Base-by-base conservation (phyloP, 2,888 invertebrate species). In the Cheilosia soror region DNA sequence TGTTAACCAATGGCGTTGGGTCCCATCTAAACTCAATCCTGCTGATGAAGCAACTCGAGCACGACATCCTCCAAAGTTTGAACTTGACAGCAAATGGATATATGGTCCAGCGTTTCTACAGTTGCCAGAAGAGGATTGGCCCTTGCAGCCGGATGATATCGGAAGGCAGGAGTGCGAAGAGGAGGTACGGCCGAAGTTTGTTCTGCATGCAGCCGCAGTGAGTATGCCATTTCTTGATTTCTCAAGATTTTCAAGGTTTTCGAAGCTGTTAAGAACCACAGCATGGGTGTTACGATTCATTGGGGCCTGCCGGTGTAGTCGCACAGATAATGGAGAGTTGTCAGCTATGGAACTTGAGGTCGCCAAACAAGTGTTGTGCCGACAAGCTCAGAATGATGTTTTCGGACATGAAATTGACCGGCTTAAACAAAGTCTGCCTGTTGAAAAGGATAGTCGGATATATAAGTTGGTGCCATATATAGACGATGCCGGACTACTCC, bases 11-110 rank as follows among this genome's bases (percentile, higher is more conserved):
- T 80, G 78, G 82, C 33, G 33, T 37, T 81, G 77, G 37, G 51
- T 86, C 9, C 68, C 86, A 15, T 69, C 81, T 4, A 81, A 57
- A 29, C 57, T 31, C 27, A 60, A 87, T 33, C 53, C 55, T 3
- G 83, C 82, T 13, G 75, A 81, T 68, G 49, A 58, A 9, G 76
- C 79, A 4, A 87, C 80, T 1, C 79, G 68, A 78, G 68, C 25
- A 20, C 42, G 57, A 42, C 58, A 57, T 25, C 4, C n/a, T 53
- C 7, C 11, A 13, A 25, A 33, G 5, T 57, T 4, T 9, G 9
- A 78, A 53, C 51, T 51, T 20, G 51, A 51, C 11, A 29, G 9
- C 53, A 53, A 13, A 13, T 31, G 77, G 76, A 71, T 78, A 69
- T 33, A 40, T 9, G 60, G 85, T 9, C 79, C 76, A 31, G 37